Conservation (phyloP, 2,888 invertebrate species). For the Teleogryllus oceanicus region DNA sequence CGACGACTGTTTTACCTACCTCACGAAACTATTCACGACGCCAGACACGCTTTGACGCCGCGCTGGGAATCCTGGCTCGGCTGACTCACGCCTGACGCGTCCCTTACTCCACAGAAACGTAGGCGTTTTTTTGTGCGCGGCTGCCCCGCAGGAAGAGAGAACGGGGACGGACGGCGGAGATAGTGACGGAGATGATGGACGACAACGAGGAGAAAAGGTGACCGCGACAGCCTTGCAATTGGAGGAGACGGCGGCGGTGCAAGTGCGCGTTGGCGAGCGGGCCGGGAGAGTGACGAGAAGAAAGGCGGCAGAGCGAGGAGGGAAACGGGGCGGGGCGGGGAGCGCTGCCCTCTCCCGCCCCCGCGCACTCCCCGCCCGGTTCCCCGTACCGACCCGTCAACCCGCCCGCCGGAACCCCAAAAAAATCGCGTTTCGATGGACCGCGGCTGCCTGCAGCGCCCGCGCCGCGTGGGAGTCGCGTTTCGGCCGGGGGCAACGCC, state of each 20-base stretch:
- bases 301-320: too few species aligned
- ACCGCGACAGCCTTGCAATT: neutral
- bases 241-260: neutral
- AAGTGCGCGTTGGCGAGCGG: neutral
- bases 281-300: too few species aligned
- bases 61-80: neutral
- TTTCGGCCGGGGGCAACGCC: too few species aligned
- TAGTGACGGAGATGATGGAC: neutral
- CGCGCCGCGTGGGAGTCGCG: too few species aligned
- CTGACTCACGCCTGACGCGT: neutral
- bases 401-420: too few species aligned
- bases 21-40: neutral
- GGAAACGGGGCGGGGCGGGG: too few species aligned
- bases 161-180: neutral
- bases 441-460: too few species aligned
- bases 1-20: conserved; percentile 9
- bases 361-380: too few species aligned
- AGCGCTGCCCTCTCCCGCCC: too few species aligned
- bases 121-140: neutral
- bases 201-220: neutral
- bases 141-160: neutral
- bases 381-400: too few species aligned
- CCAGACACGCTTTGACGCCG: neutral
- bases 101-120: neutral
- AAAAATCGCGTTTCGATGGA: too few species aligned